These are phyloP conservation scores for Microtus pennsylvanicus DNA, from an alignment of 2,113 vertebrate species.

Conservation along the genomic window DNA sequence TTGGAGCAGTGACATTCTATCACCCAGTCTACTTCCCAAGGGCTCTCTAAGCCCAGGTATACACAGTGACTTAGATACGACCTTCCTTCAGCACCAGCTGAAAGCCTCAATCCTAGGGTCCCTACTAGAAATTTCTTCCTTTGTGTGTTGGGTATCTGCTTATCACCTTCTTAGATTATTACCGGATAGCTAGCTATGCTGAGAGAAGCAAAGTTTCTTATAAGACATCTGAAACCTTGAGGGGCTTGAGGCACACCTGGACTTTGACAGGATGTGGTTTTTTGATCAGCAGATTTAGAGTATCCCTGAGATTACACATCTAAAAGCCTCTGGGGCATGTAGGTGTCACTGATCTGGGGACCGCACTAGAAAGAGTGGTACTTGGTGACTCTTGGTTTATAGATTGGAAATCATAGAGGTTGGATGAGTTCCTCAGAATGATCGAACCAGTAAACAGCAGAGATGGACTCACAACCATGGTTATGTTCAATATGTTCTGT, in stretches of 20 bases:
- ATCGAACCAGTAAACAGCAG: no score
- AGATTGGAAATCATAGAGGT: background rate
- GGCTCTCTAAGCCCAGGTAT: background rate
- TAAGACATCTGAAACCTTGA: background rate
- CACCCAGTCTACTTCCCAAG: background rate
- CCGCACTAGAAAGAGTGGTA: no score
- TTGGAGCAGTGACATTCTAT: background rate
- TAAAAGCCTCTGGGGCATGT: no score
- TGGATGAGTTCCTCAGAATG: background rate
- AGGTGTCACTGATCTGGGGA: rapidly evolving
- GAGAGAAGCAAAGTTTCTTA: background rate
- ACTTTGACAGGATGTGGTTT: background rate
- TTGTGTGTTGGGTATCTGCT: background rate
- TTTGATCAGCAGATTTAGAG: background rate
- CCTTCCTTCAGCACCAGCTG: background rate
- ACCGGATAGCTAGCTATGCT: no score
- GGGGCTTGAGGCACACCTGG: no score
- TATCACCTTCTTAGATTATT: background rate
- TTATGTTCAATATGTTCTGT: background rate
- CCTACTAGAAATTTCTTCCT: background rate
- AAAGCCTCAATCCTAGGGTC: no score
- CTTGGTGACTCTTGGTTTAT: background rate
- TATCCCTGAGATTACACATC: background rate
- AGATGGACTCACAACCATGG: background rate
- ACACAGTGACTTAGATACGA: background rate